Base-by-base conservation (phyloP, 1,140 invertebrate species). In the Solenopsis fugax region DNA sequence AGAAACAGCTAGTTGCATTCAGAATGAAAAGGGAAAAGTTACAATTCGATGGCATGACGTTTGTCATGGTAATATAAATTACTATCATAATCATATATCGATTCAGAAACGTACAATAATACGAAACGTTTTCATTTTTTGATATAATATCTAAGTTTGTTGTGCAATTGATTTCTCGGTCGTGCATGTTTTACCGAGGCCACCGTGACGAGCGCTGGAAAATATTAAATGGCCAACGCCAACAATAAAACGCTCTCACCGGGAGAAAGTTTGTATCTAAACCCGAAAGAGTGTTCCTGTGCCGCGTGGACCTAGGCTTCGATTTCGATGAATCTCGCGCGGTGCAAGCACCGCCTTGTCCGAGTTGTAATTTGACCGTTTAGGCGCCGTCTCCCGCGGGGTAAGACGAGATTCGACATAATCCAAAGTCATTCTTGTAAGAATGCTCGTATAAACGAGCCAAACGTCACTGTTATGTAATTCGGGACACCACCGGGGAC, bases 401-500 rank as follows among this genome's bases (percentile, higher is more conserved):
- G 92, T 86, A 88, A 87, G 89, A 93, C 92, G 91, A 91, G 90
- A 90, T 92, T 92, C 89, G 90, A 92, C 81, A 88, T 93, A 93
- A 92, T 92, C 80, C 93, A 91, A 91, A 94, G 94, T 94, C 93
- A 94, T 93, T 93, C 93, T 92, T 91, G 91, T 93, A 94, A 93
- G 93, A 93, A 93, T 80, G 87, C 76, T 84, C 34, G 65, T 88
- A 92, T 87, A 92, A 93, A 93, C 88, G 89, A 87, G 85, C 81
- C 87, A 86, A 91, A 92, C 92, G 72, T 88, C 88, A 87, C 90
- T 88, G 90, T 93, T 92, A 89, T 85, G 78, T 84, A 89, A 91
- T 60, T 71, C 72, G 76, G 90, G 90, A 89, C 87, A 93, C 87
- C 85, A n/a, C n/a, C n/a, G n/a, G 92, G 29, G 92, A 91, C 76